Percentiles rank a stretch among this genome's conserved stretches.
These are phyloP conservation scores for Prunella himalayana DNA, from an alignment of 2,113 vertebrate genomes.

Conservation along the genomic window DNA sequence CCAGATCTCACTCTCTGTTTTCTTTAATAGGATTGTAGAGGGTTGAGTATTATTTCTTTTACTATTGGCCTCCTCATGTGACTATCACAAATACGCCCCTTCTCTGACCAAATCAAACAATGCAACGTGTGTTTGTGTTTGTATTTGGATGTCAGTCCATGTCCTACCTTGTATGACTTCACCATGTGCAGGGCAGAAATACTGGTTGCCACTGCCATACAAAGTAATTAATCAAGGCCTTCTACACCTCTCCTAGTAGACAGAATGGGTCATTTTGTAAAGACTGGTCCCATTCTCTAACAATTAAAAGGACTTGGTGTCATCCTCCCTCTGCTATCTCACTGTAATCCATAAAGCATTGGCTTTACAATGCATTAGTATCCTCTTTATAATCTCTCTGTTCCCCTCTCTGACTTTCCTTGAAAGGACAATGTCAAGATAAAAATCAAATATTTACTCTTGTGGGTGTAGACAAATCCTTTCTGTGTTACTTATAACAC, in stretches of 20 bases:
- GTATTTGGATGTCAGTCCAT: neutral
- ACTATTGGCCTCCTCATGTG: neutral
- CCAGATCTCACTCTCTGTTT: neutral
- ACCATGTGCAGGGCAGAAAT: neutral
- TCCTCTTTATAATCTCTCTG: neutral
- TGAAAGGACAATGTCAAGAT: constrained; percentile 54
- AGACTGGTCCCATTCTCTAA: neutral
- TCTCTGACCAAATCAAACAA: neutral
- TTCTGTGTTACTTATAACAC: constrained; percentile 10
- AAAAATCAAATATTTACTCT: constrained; percentile 60
- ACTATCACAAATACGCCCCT: neutral
- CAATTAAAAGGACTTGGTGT: neutral
- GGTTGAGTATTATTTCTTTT: neutral
- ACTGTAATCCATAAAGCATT: neutral
- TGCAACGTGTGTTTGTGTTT: neutral
- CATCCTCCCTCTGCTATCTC: neutral
- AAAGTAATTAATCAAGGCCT: neutral
- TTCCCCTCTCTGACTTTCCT: constrained; percentile 36
- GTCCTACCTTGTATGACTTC: neutral
- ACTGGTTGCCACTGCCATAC: neutral
- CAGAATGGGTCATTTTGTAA: neutral
- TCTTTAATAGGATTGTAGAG: neutral
- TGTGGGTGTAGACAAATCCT: constrained; percentile 4
- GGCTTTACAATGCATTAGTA: neutral
- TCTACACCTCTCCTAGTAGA: neutral